Evolutionary conservation across 1,140 invertebrate species (phyloP).

Genomic region (Helicoverpa armigera): DNA sequence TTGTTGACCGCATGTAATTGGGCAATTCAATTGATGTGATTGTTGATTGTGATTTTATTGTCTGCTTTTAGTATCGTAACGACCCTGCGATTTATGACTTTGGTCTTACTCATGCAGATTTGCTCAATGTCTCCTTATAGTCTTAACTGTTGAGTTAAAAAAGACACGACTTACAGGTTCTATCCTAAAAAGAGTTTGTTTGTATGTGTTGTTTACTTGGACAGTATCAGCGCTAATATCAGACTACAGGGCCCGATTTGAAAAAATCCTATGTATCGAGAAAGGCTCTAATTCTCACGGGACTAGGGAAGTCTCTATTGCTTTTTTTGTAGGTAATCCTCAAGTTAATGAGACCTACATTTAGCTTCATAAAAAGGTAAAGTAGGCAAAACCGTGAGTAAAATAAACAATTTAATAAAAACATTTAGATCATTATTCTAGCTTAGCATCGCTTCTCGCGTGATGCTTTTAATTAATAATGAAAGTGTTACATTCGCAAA

Average conservation of each 20-base stretch:
- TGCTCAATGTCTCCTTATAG: neutral
- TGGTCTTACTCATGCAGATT: neutral
- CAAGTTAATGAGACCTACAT: constrained; percentile 23
- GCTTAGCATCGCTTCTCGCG: constrained; percentile 4
- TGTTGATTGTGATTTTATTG: constrained; percentile 34
- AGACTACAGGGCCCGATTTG: no score
- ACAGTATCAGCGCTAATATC: no score
- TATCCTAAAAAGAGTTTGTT: no score
- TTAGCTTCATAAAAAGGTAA: constrained; percentile 6
- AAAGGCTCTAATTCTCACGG: no score
- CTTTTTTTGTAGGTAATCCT: neutral
- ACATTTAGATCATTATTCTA: constrained; percentile 5
- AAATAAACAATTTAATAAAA: neutral
- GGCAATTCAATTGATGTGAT: constrained; percentile 47
- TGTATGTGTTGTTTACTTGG: no score
- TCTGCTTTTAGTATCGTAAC: constrained; percentile 27
- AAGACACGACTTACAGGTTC: no score
- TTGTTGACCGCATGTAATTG: constrained; percentile 40
- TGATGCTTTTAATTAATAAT: neutral
- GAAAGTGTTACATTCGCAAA: neutral
- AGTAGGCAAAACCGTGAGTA: neutral
- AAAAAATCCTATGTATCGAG: no score
- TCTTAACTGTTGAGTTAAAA: neutral
- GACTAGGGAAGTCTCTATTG: no score
- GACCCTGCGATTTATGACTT: constrained; percentile 25